Percentiles rank a stretch among this genome's conserved stretches.
These are phyloP conservation scores for Heteropelma amictum DNA, from an alignment of 2,888 invertebrate genomes.

Conservation along the genomic window DNA sequence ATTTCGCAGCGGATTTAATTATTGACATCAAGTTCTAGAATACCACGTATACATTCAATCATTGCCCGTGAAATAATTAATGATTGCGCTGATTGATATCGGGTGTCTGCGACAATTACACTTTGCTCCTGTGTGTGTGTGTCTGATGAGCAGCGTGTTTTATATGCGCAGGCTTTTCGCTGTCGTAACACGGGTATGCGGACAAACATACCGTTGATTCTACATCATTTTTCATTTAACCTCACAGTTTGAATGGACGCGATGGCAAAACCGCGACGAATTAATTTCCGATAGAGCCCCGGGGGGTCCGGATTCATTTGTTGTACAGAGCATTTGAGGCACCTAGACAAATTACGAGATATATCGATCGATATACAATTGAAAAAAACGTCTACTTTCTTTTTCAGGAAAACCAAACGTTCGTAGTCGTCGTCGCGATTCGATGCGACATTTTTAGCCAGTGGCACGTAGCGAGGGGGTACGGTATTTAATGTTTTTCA, in stretches of 20 bases:
- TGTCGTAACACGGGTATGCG: not conserved
- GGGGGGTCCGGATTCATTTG: not conserved
- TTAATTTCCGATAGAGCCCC: conserved; percentile 38
- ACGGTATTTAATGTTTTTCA: too few species aligned
- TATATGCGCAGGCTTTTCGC: too few species aligned
- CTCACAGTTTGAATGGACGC: not conserved
- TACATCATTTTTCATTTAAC: conserved; percentile 17
- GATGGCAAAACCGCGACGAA: conserved; percentile 21
- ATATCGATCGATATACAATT: not conserved
- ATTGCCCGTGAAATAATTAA: conserved; percentile 45
- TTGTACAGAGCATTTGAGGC: too few species aligned
- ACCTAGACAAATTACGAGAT: too few species aligned
- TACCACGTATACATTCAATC: conserved; percentile 18
- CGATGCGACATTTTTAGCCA: too few species aligned
- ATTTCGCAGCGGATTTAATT: too few species aligned
- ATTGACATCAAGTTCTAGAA: too few species aligned
- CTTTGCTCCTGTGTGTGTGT: conserved; percentile 30
- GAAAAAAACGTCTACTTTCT: too few species aligned
- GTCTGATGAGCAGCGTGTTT: too few species aligned
- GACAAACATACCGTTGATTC: conserved; percentile 10
- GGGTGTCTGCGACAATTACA: conserved; percentile 49
- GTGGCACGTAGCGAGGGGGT: too few species aligned
- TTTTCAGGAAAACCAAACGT: too few species aligned
- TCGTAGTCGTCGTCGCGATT: too few species aligned
- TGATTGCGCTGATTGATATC: conserved; percentile 44